Conservation (phyloP, 2,113 vertebrate species). For the Ginglymostoma cirratum region DNA sequence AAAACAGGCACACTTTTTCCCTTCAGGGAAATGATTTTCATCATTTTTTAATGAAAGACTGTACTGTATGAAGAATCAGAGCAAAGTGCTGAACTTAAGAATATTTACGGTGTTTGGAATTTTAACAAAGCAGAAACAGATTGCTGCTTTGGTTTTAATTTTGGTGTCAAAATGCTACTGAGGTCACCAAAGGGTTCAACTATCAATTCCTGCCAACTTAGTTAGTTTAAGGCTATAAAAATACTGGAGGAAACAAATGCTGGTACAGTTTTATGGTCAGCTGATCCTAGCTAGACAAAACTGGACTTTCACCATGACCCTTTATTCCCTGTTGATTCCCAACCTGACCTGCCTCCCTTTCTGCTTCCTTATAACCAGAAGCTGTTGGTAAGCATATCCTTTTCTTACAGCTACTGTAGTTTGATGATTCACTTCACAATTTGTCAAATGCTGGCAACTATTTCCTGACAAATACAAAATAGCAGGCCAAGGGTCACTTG, state of each 20-base stretch:
- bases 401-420: neutral
- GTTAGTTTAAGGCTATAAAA: conserved; percentile 3
- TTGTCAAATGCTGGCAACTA: neutral
- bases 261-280: neutral
- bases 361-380: neutral
- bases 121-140: neutral
- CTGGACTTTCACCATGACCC: neutral
- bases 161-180: neutral
- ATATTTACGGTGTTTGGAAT: neutral
- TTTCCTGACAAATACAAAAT: neutral
- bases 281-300: neutral
- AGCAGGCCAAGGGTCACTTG: neutral
- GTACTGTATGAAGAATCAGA: neutral
- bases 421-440: neutral
- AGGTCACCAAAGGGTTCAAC: neutral
- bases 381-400: neutral
- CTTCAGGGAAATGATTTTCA: neutral
- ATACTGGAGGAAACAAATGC: neutral
- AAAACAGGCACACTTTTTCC: neutral
- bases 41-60: neutral
- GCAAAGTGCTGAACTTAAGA: neutral
- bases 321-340: neutral
- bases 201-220: neutral
- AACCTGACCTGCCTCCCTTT: neutral
- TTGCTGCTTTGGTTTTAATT: neutral